Evolutionary conservation across 2,888 invertebrate genomes (phyloP).

Genomic region (Peribatodes rhomboidaria): DNA sequence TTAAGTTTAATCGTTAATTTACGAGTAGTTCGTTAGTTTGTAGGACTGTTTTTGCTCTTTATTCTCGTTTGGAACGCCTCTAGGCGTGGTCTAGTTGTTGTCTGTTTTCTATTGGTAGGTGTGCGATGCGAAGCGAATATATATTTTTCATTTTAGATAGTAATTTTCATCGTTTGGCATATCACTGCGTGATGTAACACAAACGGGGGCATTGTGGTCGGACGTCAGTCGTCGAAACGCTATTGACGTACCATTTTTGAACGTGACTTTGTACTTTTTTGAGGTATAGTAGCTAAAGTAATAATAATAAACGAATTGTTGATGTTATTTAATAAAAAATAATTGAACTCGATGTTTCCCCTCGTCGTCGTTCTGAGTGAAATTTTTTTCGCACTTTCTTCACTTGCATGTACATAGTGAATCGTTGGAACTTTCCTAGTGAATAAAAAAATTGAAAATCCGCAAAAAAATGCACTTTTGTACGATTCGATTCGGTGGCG

Average conservation of each 20-base stretch:
- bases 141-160: constrained; percentile 48
- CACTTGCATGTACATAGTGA: constrained; percentile 77
- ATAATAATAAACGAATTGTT: constrained; percentile 48
- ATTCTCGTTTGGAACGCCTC: constrained; percentile 47
- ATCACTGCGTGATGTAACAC: constrained; percentile 72
- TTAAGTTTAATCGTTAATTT: constrained; percentile 52
- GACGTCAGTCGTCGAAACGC: constrained; percentile 25
- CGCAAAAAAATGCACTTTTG: constrained; percentile 71
- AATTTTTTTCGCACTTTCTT: constrained; percentile 68
- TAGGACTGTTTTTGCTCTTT: constrained; percentile 72
- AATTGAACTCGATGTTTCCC: constrained; percentile 48
- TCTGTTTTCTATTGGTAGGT: constrained; percentile 62
- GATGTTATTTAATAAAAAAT: constrained; percentile 45
- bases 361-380: constrained; percentile 63
- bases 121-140: constrained; percentile 48
- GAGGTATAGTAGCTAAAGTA: constrained; percentile 48
- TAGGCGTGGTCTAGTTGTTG: constrained; percentile 68
- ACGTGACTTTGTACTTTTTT: constrained; percentile 45
- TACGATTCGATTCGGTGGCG: constrained; percentile 61
- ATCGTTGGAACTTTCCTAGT: constrained; percentile 57
- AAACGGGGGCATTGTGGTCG: constrained; percentile 65
- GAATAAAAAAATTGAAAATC: constrained; percentile 66
- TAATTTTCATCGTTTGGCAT: constrained; percentile 71
- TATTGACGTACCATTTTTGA: constrained; percentile 45
- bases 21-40: constrained; percentile 69